These are phyloP conservation scores for Rhabdornis inornatus DNA, from an alignment of 2,113 vertebrate genomes.

Conservation along the genomic window DNA sequence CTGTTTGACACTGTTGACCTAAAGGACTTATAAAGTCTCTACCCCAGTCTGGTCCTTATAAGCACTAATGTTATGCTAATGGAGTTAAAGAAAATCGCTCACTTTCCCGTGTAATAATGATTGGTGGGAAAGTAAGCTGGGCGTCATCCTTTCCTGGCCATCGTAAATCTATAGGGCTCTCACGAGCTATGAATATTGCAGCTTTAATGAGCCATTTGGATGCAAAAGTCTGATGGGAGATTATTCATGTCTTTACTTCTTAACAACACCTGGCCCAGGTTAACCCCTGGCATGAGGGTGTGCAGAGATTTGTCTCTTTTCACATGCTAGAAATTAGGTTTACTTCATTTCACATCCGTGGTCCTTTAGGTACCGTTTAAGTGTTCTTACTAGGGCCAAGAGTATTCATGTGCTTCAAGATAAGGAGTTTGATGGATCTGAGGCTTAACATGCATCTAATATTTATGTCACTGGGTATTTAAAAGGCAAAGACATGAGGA, in stretches of 20 bases:
- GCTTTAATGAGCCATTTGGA: conserved; percentile 30
- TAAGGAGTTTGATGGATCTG: conserved; percentile 25
- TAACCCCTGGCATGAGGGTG: not conserved
- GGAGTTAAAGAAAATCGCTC: conserved; percentile 30
- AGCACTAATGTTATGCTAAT: conserved; percentile 31
- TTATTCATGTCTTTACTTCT: not conserved
- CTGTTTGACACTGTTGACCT: not conserved
- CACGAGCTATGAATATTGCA: conserved; percentile 23
- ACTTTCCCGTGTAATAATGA: conserved; percentile 60
- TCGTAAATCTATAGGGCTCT: conserved; percentile 55
- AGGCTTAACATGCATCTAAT: conserved; percentile 19
- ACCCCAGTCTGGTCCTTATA: not conserved
- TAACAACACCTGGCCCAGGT: not conserved
- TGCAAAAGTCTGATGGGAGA: conserved; percentile 16
- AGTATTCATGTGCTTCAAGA: not conserved
- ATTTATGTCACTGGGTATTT: conserved; percentile 26
- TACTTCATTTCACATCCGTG: not conserved
- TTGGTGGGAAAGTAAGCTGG: conserved; percentile 44
- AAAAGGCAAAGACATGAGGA: not conserved
- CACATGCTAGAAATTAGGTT: not conserved
- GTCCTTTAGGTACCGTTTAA: not conserved
- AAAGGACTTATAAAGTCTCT: not conserved
- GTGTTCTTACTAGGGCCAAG: not conserved
- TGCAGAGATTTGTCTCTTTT: not conserved
- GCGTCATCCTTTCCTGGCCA: conserved; percentile 40